phyloP scores from a whole-genome alignment of 2,888 invertebrate genomes.

The Cephalotes varians region DNA sequence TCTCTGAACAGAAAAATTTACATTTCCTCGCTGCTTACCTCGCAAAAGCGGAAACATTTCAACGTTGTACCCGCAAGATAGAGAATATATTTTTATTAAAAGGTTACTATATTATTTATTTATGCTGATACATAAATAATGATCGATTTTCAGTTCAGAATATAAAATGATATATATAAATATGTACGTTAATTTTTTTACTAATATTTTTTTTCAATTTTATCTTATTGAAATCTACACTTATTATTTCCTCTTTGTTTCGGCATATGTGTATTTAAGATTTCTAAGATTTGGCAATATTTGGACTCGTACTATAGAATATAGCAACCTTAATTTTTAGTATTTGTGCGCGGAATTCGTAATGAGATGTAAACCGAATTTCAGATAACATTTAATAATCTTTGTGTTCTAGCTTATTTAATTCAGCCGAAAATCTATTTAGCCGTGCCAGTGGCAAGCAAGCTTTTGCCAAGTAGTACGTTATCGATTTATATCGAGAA shows the following conservation, averaged over 20 bases:
- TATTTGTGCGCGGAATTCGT: slow-evolving; percentile 19
- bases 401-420: slow-evolving; percentile 47
- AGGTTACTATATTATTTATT: slow-evolving; percentile 9
- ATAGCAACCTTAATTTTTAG: slow-evolving; percentile 19
- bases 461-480: slow-evolving; percentile 61
- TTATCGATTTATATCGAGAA: slow-evolving; percentile 62
- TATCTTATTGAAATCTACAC: neutral
- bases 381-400: slow-evolving; percentile 39
- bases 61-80: neutral
- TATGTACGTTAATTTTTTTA: neutral
- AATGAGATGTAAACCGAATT: slow-evolving; percentile 14
- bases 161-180: slow-evolving; percentile 1
- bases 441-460: slow-evolving; percentile 34
- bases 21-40: slow-evolving; percentile 46
- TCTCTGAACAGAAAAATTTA: slow-evolving; percentile 47
- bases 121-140: slow-evolving; percentile 13
- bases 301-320: neutral
- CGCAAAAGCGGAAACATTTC: slow-evolving; percentile 39
- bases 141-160: neutral
- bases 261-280: neutral
- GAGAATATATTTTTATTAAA: slow-evolving; percentile 21
- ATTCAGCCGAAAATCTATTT: slow-evolving; percentile 33
- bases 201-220: neutral
- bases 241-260: neutral
- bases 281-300: slow-evolving; percentile 17